Conservation (phyloP, 2,113 vertebrate genomes). For the Grus americana region DNA sequence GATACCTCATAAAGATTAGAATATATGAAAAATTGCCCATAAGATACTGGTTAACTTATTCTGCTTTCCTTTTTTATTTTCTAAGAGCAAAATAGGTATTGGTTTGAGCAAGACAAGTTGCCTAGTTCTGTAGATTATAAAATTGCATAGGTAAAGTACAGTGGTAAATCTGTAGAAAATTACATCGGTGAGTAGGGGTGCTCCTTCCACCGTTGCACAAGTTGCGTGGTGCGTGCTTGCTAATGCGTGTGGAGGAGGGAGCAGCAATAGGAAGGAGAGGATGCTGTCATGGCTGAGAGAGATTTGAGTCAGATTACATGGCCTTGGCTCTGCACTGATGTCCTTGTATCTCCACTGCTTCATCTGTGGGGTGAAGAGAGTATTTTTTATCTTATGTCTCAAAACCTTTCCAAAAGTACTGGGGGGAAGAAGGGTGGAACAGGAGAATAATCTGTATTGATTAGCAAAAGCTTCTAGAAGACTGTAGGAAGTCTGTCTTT, state of each 20-base stretch:
- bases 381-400: neutral
- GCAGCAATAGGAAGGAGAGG: neutral
- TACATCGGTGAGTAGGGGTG: rapidly evolving
- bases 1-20: neutral
- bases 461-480: neutral
- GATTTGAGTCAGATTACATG: rapidly evolving
- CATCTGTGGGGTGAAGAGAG: neutral
- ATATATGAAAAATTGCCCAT: neutral
- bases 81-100: neutral
- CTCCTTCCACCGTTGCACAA: neutral
- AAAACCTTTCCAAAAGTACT: neutral
- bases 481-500: neutral
- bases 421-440: neutral
- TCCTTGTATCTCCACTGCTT: neutral
- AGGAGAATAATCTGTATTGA: neutral
- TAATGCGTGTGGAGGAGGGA: neutral
- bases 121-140: neutral
- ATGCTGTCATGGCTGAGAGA: neutral
- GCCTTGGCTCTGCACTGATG: neutral
- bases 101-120: neutral
- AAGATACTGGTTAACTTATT: neutral
- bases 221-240: neutral
- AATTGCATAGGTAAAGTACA: neutral
- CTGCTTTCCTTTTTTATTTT: neutral
- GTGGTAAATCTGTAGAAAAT: neutral